phyloP scores from a whole-genome alignment of 2,113 vertebrate genomes.

The Salvelinus namaycush region DNA sequence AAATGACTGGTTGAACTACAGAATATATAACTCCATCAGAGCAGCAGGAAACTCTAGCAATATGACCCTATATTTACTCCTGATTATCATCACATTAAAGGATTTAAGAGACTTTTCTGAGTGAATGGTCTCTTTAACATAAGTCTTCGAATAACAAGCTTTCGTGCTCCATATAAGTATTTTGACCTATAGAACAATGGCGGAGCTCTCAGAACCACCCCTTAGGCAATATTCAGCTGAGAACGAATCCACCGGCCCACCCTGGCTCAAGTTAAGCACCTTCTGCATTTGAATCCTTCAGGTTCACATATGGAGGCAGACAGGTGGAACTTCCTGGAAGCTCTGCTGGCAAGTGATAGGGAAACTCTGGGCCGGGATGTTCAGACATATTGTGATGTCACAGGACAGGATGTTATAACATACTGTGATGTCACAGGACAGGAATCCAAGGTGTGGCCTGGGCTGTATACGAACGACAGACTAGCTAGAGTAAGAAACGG shows the following conservation, averaged over 20 bases:
- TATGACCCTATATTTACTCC: constrained; percentile 10
- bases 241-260: not conserved
- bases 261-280: constrained; percentile 13
- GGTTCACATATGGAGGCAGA: not conserved
- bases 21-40: constrained; percentile 5
- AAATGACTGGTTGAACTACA: constrained; percentile 13
- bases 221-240: constrained; percentile 11
- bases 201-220: not conserved
- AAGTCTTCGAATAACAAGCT: constrained; percentile 5
- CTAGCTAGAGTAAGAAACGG: constrained; percentile 17
- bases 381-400: constrained; percentile 23
- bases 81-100: not conserved
- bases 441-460: constrained; percentile 3
- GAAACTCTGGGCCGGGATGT: constrained; percentile 13
- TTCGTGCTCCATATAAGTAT: not conserved
- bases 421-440: too few relatives aligned
- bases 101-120: too few relatives aligned
- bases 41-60: constrained; percentile 14
- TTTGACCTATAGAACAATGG: not conserved
- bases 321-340: constrained; percentile 3
- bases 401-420: not conserved
- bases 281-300: constrained; percentile 17
- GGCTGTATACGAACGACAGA: not conserved
- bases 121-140: not conserved
- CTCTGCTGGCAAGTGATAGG: not conserved